Evolutionary conservation across 2,888 invertebrate genomes (phyloP), one percentile per base, ranked within the genome.

Genomic region (Nudaria mundana): DNA sequence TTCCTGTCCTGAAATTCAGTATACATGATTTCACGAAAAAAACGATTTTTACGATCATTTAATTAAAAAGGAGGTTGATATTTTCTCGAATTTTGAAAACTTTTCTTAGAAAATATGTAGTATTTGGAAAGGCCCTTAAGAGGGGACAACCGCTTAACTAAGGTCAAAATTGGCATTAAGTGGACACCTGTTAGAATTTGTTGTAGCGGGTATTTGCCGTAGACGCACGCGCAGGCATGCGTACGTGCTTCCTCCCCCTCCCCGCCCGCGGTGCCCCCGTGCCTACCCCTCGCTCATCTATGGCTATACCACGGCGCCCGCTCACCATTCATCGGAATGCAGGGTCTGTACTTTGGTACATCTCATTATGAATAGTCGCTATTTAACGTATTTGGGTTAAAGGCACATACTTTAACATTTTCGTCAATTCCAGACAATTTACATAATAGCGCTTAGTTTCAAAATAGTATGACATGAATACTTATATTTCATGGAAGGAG

Each of bases 151-250:
- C n/a, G n/a, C n/a, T n/a, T n/a, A n/a, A n/a, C n/a, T n/a, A 52
- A 50, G 42, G 48, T 63, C 66, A 71, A 72, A 78, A 73, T 70
- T 72, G 62, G 63, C 58, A 61, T 71, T 58, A 54, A 64, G 67
- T 70, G 63, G 71, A 80, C 80, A 81, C 79, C 81, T 83, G 77
- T 82, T 78, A 72, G 76, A 74, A 73, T 76, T 72, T 56, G 71
- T 73, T 72, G 71, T 74, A 72, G 67, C 69, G 66, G 71, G 66
- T 75, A 75, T 71, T 73, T 66, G 69, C 66, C 66, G 68, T 66
- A 64, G 63, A 65, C 75, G 78, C 79, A 81, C 82, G 82, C 83
- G 81, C 78, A 76, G 81, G 81, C 78, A 83, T 81, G 77, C 75
- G 75, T 71, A 65, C 69, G 63, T 57, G 63, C 55, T 58, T 52